Conservation (phyloP, 30 jellyfish, hydroid and myxozoan species). For the Cassiopea xamachana region DNA sequence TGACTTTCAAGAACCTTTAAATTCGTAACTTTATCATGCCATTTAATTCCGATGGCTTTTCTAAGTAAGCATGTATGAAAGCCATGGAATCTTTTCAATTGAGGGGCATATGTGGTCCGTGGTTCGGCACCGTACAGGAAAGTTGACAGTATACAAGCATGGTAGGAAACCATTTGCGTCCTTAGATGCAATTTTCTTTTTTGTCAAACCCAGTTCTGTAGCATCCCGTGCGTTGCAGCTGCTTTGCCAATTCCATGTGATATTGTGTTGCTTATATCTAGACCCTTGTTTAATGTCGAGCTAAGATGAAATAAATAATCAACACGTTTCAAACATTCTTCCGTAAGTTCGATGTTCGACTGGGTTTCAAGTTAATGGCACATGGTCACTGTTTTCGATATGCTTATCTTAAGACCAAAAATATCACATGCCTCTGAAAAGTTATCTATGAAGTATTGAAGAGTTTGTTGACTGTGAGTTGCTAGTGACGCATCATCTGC, state of each 20-base stretch:
- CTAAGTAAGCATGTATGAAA: too few species aligned
- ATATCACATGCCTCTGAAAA: slow-evolving; percentile 25
- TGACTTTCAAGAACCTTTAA: too few species aligned
- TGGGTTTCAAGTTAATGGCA: background rate
- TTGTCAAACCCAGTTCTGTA: slow-evolving; percentile 34
- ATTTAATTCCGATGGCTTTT: too few species aligned
- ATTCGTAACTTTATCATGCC: too few species aligned
- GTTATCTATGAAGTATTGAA: background rate
- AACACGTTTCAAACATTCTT: slow-evolving; percentile 23
- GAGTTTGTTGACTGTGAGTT: slow-evolving; percentile 6
- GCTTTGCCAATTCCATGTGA: slow-evolving; percentile 35
- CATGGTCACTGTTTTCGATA: slow-evolving; percentile 22
- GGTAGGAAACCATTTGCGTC: slow-evolving; percentile 42
- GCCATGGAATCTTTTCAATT: too few species aligned
- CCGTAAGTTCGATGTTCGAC: slow-evolving; percentile 3
- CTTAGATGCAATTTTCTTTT: slow-evolving; percentile 1
- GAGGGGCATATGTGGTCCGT: too few species aligned
- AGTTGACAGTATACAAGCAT: background rate
- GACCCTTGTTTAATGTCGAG: slow-evolving; percentile 29
- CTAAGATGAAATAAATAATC: slow-evolving; percentile 25
- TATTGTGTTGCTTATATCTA: slow-evolving; percentile 10
- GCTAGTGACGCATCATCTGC: background rate
- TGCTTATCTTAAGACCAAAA: slow-evolving; percentile 11
- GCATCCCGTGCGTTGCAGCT: slow-evolving; percentile 35
- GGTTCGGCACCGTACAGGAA: background rate